Conservation (phyloP, 2,888 invertebrate species). For the Lordiphosa fenestrarum region DNA sequence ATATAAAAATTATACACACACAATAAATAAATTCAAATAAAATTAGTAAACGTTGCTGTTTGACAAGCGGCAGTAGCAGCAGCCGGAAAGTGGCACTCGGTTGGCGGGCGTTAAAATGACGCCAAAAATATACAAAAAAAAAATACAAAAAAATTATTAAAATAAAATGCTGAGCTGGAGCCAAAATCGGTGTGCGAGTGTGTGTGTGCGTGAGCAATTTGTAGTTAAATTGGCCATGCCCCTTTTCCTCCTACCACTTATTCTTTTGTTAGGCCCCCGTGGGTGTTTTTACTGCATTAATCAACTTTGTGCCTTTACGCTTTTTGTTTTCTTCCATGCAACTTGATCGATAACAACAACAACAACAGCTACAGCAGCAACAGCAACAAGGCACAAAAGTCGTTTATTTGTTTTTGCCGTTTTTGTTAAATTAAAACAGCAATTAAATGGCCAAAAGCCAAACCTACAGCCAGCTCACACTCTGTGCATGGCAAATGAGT, state of each 20-base stretch:
- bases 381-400: constrained; percentile 15
- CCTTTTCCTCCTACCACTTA: neutral
- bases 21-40: constrained; percentile 25
- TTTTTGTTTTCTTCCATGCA: constrained; percentile 20
- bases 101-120: neutral
- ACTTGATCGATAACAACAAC: constrained; percentile 35
- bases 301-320: constrained; percentile 54
- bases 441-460: constrained; percentile 73
- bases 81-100: constrained; percentile 1
- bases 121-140: neutral
- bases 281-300: constrained; percentile 59
- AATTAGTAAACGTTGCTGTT: constrained; percentile 22
- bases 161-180: too few relatives aligned
- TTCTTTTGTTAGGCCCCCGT: constrained; percentile 30
- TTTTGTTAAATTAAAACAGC: constrained; percentile 67
- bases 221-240: constrained; percentile 16
- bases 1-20: constrained; percentile 5
- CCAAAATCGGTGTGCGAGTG: too few relatives aligned
- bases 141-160: neutral
- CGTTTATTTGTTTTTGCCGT: constrained; percentile 35
- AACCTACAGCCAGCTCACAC: constrained; percentile 29
- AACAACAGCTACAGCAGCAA: too few relatives aligned
- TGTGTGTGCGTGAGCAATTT: constrained; percentile 1
- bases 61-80: constrained; percentile 14
- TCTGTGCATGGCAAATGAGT: constrained; percentile 71